These are phyloP conservation scores for Upupa epops DNA, from an alignment of 2,113 vertebrate species.

Conservation along the genomic window DNA sequence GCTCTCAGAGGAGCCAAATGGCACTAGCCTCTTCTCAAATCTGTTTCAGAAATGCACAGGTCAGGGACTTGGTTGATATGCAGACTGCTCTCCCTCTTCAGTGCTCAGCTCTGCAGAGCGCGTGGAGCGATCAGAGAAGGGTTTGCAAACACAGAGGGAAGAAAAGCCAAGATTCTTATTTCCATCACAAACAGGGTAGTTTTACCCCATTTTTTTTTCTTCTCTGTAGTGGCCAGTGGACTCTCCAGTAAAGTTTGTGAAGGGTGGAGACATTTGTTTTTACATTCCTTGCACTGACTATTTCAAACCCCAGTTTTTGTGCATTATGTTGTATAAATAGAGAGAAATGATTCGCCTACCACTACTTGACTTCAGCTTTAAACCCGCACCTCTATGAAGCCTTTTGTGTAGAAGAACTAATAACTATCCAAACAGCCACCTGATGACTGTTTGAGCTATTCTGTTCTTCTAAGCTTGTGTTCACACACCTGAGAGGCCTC, in stretches of 20 bases:
- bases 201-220: not conserved
- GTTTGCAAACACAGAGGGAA: not conserved
- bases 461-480: not conserved
- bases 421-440: slow-evolving; percentile 41
- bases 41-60: not conserved
- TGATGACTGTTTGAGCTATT: slow-evolving; percentile 3
- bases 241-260: slow-evolving; percentile 33
- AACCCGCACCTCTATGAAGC: slow-evolving; percentile 41
- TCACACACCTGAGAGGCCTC: not conserved
- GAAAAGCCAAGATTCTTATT: not conserved
- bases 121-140: not conserved
- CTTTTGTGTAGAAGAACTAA: slow-evolving; percentile 40
- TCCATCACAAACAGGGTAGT: not conserved
- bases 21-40: not conserved
- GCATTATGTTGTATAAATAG: not conserved
- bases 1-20: not conserved
- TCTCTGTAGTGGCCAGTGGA: not conserved
- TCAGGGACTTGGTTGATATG: not conserved
- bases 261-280: slow-evolving; percentile 42
- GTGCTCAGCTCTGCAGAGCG: not conserved
- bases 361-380: slow-evolving; percentile 30
- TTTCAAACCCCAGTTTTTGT: slow-evolving; percentile 32
- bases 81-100: not conserved
- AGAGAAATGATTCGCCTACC: not conserved
- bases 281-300: not conserved